phyloP scores from a whole-genome alignment of 1,140 invertebrate genomes.

The Ectropis grisescens region DNA sequence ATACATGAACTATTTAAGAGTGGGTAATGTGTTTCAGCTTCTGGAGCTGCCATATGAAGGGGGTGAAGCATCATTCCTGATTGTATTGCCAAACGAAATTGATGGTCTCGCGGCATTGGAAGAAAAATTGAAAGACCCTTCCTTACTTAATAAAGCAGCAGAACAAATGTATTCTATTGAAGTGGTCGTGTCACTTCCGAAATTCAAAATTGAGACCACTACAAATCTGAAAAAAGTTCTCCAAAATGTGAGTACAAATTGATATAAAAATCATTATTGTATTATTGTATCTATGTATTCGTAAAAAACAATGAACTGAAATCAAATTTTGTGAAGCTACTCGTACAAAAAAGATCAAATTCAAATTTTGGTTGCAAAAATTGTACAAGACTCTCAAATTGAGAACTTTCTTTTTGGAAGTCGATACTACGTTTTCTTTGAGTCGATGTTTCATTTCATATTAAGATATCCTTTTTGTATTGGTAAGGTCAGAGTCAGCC shows the following conservation, averaged over 20 bases:
- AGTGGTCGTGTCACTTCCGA: constrained; percentile 35
- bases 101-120: constrained; percentile 31
- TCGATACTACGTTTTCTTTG: too few species aligned
- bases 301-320: too few species aligned
- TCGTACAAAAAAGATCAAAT: background rate
- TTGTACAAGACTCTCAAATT: background rate
- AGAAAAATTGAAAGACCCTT: constrained; percentile 31
- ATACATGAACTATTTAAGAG: background rate
- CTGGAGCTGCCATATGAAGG: constrained; percentile 42
- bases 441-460: too few species aligned
- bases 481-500: too few species aligned
- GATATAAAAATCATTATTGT: too few species aligned
- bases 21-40: constrained; percentile 28
- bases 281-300: too few species aligned
- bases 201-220: constrained; percentile 53
- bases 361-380: background rate
- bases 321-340: background rate
- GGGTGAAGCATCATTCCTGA: constrained; percentile 29
- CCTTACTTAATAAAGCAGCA: constrained; percentile 14
- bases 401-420: too few species aligned
- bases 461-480: too few species aligned
- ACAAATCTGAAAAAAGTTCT: constrained; percentile 38
- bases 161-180: constrained; percentile 19
- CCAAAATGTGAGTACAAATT: constrained; percentile 24
- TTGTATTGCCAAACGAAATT: constrained; percentile 38